These are phyloP conservation scores for Solen grandis DNA, from an alignment of 1,140 invertebrate species.

Conservation along the genomic window DNA sequence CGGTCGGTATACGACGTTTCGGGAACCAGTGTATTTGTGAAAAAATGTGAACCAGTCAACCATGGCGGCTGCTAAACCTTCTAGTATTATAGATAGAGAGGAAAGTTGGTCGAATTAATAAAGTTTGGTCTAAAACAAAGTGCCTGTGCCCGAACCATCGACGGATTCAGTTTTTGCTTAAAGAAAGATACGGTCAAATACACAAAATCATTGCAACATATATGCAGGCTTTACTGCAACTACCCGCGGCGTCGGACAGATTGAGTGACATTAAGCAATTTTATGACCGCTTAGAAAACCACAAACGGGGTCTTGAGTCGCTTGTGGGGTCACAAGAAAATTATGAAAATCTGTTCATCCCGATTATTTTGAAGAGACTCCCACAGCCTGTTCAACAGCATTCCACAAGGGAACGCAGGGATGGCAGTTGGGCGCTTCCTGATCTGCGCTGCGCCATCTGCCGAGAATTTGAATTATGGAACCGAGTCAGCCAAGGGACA, in stretches of 20 bases:
- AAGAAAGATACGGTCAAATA: background rate
- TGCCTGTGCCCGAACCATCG: background rate
- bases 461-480: too few relatives aligned
- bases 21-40: too few relatives aligned
- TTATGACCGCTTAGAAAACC: background rate
- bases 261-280: background rate
- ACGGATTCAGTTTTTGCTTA: background rate
- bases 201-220: background rate
- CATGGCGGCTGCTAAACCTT: too few relatives aligned
- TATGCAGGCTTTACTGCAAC: background rate
- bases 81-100: too few relatives aligned
- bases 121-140: too few relatives aligned
- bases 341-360: constrained; percentile 11
- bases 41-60: too few relatives aligned
- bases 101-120: too few relatives aligned
- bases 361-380: constrained; percentile 9
- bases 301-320: constrained; percentile 1
- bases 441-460: too few relatives aligned
- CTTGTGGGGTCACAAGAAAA: background rate
- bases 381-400: background rate
- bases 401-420: background rate
- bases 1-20: too few relatives aligned
- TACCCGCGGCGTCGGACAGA: background rate
- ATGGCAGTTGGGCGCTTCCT: too few relatives aligned
- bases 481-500: too few relatives aligned